Conservation (phyloP, 2,797 vertebrate species). For the Phrynocephalus forsythii region DNA sequence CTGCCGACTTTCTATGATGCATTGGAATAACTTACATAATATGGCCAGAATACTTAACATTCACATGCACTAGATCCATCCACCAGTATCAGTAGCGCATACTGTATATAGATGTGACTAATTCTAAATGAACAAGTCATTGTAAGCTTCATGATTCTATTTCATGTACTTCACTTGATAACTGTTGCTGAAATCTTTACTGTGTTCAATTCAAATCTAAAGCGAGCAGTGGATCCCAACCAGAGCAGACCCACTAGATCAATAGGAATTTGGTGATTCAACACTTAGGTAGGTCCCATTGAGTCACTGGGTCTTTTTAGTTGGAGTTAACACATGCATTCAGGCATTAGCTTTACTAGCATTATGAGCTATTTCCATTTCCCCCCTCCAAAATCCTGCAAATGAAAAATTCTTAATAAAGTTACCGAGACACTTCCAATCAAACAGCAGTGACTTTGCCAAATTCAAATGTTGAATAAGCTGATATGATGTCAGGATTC, state of each 20-base stretch:
- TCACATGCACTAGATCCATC: not conserved
- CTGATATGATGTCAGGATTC: not conserved
- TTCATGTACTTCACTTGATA: not conserved
- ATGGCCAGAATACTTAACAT: not conserved
- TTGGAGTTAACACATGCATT: too few relatives aligned
- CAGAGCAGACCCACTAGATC: too few relatives aligned
- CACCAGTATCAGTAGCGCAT: not conserved
- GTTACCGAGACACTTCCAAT: not conserved
- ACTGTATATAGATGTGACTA: not conserved
- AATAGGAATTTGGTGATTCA: too few relatives aligned
- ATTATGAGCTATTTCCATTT: not conserved
- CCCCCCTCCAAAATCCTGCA: not conserved
- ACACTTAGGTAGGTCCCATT: too few relatives aligned
- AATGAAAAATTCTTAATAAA: not conserved
- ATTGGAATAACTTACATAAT: not conserved
- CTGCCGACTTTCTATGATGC: not conserved
- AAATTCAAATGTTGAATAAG: not conserved
- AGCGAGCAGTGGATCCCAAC: too few relatives aligned
- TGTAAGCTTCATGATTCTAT: not conserved
- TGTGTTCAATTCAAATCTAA: too few relatives aligned
- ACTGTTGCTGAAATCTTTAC: not conserved
- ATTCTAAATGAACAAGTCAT: not conserved
- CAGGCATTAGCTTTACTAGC: not conserved
- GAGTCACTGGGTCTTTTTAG: too few relatives aligned
- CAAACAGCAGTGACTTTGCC: not conserved